Evolutionary conservation across 2,888 invertebrate species (phyloP).

Genomic region (Dusona sp.): DNA sequence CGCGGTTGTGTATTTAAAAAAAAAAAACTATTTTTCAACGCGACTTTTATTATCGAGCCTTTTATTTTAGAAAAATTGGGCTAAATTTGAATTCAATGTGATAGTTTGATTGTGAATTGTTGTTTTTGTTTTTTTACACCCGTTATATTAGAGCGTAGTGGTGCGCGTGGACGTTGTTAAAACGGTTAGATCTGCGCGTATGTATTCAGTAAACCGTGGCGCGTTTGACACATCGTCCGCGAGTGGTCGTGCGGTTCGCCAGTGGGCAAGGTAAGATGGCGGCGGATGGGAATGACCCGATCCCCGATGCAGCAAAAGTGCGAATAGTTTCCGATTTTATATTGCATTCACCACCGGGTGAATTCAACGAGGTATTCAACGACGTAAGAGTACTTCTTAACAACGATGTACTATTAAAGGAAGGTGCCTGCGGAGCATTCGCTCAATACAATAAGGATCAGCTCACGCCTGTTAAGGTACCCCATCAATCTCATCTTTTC

Average conservation of each 20-base stretch:
- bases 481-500: conserved; percentile 65
- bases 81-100: neutral
- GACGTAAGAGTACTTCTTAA: conserved; percentile 96
- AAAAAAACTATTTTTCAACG: neutral
- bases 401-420: conserved; percentile 97
- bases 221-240: conserved; percentile 81
- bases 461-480: conserved; percentile 95
- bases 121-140: neutral
- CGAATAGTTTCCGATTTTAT: conserved; percentile 99
- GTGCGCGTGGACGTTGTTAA: conserved; percentile 37
- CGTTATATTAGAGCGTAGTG: neutral
- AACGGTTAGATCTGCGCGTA: conserved; percentile 66
- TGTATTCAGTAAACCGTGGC: conserved; percentile 75
- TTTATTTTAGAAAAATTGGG: neutral
- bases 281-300: conserved; percentile 93
- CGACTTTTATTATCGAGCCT: neutral
- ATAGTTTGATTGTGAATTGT: neutral
- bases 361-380: conserved; percentile 99
- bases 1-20: no score
- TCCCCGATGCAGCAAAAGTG: conserved; percentile 96
- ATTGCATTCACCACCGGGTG: conserved; percentile 99
- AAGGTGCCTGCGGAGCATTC: conserved; percentile 98
- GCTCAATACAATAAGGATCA: conserved; percentile 99
- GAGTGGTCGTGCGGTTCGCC: conserved; percentile 75
- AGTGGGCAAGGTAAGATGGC: conserved; percentile 89